Conservation (phyloP, 2,888 invertebrate genomes). For the Leucoma salicis region DNA sequence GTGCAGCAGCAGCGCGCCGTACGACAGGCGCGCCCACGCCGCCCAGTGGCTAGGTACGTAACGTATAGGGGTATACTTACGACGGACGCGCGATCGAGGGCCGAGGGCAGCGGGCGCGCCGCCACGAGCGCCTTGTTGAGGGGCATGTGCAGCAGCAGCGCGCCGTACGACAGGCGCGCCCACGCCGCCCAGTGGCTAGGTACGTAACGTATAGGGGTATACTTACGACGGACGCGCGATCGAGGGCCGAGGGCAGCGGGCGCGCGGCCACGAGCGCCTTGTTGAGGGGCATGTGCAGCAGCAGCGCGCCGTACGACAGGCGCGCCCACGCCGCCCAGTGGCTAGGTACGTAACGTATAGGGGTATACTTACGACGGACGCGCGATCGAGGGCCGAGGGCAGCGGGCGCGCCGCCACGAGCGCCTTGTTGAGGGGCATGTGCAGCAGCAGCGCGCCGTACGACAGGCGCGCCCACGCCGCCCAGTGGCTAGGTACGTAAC, state of each 20-base stretch:
- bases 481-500: too few relatives aligned
- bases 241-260: conserved; percentile 50
- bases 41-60: too few relatives aligned
- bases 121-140: conserved; percentile 68
- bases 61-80: too few relatives aligned
- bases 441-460: conserved; percentile 70
- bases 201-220: too few relatives aligned
- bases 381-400: conserved; percentile 54
- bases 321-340: conserved; percentile 61
- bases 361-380: conserved; percentile 48
- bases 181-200: conserved; percentile 53
- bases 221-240: conserved; percentile 49
- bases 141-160: conserved; percentile 70
- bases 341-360: too few relatives aligned
- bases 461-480: conserved; percentile 64
- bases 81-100: conserved; percentile 51
- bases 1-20: conserved; percentile 71
- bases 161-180: conserved; percentile 73
- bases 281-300: conserved; percentile 73
- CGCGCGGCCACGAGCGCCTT: conserved; percentile 59
- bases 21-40: conserved; percentile 65
- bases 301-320: conserved; percentile 69
- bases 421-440: conserved; percentile 70
- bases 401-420: conserved; percentile 52
- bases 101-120: conserved; percentile 44